These are phyloP conservation scores for Crotalus helleri DNA, from an alignment of 2,113 vertebrate species.

Conservation along the genomic window DNA sequence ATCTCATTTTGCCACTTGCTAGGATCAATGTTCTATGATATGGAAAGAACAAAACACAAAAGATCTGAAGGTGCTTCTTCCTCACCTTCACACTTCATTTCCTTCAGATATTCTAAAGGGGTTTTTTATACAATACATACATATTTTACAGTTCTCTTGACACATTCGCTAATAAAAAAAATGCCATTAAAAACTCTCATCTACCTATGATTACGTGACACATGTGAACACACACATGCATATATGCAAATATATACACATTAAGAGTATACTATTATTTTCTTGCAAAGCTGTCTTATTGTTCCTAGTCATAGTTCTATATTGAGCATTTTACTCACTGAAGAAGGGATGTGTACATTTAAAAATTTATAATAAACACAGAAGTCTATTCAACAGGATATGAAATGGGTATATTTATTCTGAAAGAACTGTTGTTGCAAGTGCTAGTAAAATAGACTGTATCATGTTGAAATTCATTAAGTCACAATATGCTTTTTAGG, in stretches of 20 bases:
- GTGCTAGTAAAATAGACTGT: not conserved
- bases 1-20: slow-evolving; percentile 52
- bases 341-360: not conserved
- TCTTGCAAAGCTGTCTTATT: not conserved
- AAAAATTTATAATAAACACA: not conserved
- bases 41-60: slow-evolving; percentile 23
- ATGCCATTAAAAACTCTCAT: slow-evolving; percentile 21
- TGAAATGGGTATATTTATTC: not conserved
- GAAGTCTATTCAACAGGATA: not conserved
- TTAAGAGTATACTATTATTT: not conserved
- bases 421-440: not conserved
- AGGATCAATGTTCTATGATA: slow-evolving; percentile 51
- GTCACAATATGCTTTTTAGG: not conserved
- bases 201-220: slow-evolving; percentile 19
- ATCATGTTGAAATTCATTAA: not conserved
- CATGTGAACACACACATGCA: not conserved
- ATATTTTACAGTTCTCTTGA: slow-evolving; percentile 35
- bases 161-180: slow-evolving; percentile 40
- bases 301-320: not conserved
- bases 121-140: slow-evolving; percentile 24
- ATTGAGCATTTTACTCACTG: not conserved
- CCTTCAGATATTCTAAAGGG: slow-evolving; percentile 19
- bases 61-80: slow-evolving; percentile 27
- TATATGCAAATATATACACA: slow-evolving; percentile 1
- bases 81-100: slow-evolving; percentile 60